A percentile compares a stretch with the other conserved stretches of the same genome.
Evolutionary conservation across 2,113 vertebrate genomes (phyloP).

Genomic region (Progne subis): DNA sequence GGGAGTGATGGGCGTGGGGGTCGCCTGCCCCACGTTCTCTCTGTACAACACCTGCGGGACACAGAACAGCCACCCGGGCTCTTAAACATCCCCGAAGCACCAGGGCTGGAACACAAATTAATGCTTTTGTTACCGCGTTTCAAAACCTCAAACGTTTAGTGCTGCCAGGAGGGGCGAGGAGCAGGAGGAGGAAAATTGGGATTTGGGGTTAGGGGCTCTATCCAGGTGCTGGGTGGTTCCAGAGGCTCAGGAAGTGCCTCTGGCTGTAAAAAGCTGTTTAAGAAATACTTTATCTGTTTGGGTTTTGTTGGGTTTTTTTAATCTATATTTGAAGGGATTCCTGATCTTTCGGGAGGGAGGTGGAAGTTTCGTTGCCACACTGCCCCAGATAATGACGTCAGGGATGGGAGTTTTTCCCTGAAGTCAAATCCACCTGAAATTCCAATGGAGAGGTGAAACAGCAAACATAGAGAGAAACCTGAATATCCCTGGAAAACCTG

Average conservation of each 20-base stretch:
- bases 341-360: neutral
- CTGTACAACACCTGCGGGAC: slow-evolving; percentile 63
- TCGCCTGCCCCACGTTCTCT: slow-evolving; percentile 74
- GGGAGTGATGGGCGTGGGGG: slow-evolving; percentile 52
- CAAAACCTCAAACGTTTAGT: neutral
- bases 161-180: neutral
- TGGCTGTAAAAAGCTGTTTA: neutral
- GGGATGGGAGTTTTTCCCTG: neutral
- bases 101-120: fast-evolving
- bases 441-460: neutral
- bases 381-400: neutral
- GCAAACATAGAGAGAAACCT: neutral
- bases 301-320: too few relatives aligned
- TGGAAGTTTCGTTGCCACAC: neutral
- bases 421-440: neutral
- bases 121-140: neutral
- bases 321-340: neutral
- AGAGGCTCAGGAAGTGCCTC: neutral
- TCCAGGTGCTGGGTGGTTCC: neutral
- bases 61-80: neutral
- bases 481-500: too few relatives aligned
- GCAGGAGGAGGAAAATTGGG: neutral
- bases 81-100: neutral
- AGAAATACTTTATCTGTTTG: neutral
- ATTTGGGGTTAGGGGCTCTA: slow-evolving; percentile 22